Conservation (phyloP, 2,113 vertebrate genomes). For the Orthonyx spaldingii region DNA sequence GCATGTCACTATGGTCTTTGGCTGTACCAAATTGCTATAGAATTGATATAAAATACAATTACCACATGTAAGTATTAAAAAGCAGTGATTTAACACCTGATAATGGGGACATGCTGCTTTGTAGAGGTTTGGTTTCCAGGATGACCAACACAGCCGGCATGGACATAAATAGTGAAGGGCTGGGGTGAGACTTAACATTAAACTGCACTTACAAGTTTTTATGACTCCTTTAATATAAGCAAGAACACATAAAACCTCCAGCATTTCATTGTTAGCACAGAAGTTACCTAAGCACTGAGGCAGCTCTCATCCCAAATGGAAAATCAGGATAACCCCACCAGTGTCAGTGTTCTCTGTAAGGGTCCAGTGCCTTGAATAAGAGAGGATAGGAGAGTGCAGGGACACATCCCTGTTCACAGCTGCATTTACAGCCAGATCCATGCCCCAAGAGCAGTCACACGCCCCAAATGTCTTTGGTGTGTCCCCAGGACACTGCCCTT, state of each 20-base stretch:
- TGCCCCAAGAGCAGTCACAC: not conserved
- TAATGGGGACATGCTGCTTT: not conserved
- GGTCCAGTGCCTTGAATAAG: not conserved
- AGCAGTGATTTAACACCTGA: not conserved
- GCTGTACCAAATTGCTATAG: not conserved
- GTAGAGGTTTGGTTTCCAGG: not conserved
- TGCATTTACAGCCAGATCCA: not conserved
- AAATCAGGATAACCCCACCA: not conserved
- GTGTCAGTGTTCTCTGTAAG: not conserved
- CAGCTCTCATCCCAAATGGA: not conserved
- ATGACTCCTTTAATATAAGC: not conserved
- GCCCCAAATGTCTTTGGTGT: accelerated
- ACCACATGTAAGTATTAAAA: not conserved
- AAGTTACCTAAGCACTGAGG: not conserved
- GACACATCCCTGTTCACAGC: not conserved
- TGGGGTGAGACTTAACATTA: not conserved
- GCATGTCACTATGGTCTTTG: not conserved
- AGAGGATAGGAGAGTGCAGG: not conserved
- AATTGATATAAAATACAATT: not conserved
- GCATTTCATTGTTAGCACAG: not conserved
- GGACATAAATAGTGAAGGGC: not conserved
- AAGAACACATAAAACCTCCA: not conserved
- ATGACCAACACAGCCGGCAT: not conserved
- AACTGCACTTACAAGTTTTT: not conserved
- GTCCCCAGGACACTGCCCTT: not conserved